Percentiles rank a stretch among this genome's conserved stretches.
Conservation (phyloP, 2,888 invertebrate genomes). For the Thumatha senex region DNA sequence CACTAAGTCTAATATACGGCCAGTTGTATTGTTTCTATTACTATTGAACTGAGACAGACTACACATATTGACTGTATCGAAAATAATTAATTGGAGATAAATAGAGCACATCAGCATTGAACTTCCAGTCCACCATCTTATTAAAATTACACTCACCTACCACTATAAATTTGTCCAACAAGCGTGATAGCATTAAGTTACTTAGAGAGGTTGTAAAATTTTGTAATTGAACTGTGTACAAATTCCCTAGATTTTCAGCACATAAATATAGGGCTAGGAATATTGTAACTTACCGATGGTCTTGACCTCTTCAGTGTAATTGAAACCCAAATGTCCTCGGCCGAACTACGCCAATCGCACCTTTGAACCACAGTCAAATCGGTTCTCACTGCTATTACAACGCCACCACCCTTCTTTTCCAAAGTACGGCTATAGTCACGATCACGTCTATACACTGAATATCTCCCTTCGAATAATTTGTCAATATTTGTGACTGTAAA, state of each 20-base stretch:
- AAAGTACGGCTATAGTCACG: not conserved
- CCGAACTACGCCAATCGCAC: not conserved
- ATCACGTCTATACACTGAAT: not conserved
- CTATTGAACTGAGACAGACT: not conserved
- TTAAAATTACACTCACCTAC: not conserved
- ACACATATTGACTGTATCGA: not conserved
- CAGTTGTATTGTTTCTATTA: not conserved
- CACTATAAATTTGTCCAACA: not conserved
- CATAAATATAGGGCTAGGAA: no score
- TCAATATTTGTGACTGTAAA: no score
- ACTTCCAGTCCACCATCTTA: not conserved
- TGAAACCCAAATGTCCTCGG: not conserved
- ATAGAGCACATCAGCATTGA: not conserved
- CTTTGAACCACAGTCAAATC: not conserved
- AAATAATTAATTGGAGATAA: not conserved
- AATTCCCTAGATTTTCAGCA: not conserved
- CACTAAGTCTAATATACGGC: not conserved
- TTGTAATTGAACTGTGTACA: not conserved
- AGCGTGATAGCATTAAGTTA: not conserved
- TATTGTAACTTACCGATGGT: not conserved
- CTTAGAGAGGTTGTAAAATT: not conserved
- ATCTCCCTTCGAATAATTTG: not conserved
- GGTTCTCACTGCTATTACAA: not conserved
- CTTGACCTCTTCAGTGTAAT: not conserved
- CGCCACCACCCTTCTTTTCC: not conserved